A percentile compares a stretch with the other conserved stretches of the same genome.
phyloP scores from a whole-genome alignment of 2,113 vertebrate genomes.

The Muntiacus muntjak region DNA sequence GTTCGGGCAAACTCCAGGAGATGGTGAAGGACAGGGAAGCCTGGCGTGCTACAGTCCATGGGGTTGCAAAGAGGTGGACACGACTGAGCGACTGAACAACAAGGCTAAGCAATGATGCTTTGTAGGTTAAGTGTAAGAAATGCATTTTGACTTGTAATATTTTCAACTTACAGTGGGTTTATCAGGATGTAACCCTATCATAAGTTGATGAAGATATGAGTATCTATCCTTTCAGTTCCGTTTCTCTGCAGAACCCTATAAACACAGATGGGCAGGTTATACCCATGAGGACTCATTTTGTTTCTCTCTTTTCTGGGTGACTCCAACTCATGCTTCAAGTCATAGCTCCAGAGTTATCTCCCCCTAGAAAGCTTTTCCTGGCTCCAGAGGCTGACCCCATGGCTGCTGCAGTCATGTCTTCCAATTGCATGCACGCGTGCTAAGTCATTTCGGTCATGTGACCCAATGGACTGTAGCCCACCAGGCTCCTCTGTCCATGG shows the following conservation, averaged over 20 bases:
- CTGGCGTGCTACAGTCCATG: background rate
- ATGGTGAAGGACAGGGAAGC: background rate
- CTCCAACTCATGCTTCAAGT: background rate
- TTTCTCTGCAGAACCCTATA: background rate
- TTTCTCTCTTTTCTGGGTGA: background rate
- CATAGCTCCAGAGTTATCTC: background rate
- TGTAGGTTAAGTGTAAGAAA: background rate
- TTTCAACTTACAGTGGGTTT: background rate
- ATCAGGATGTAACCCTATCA: background rate
- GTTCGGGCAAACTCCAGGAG: background rate
- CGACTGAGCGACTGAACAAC: background rate
- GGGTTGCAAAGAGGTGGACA: background rate
- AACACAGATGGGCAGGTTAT: accelerated
- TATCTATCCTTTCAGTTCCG: background rate
- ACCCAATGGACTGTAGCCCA: background rate
- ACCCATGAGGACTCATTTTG: background rate
- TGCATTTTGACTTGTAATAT: background rate
- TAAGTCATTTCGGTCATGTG: background rate
- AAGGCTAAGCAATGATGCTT: background rate
- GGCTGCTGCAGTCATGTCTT: background rate
- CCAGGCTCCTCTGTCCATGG: background rate
- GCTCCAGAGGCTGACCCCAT: background rate
- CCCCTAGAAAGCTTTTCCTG: background rate
- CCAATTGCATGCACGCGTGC: background rate
- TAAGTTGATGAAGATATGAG: background rate